Evolutionary conservation across 2,888 invertebrate genomes (phyloP).

Genomic region (Tyria jacobaeae): DNA sequence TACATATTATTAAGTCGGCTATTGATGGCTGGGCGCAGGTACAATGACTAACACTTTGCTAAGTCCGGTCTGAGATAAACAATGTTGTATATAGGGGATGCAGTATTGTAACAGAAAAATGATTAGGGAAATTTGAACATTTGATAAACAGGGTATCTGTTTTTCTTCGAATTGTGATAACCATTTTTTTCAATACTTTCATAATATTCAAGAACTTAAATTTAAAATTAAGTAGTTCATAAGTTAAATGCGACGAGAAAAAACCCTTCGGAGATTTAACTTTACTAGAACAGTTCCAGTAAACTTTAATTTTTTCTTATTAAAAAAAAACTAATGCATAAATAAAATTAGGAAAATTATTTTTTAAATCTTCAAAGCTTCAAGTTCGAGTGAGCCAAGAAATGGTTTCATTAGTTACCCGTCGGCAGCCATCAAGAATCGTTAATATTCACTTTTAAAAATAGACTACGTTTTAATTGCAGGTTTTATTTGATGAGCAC

Average conservation of each 20-base stretch:
- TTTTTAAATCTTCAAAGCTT: no score
- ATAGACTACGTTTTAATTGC: slow-evolving; percentile 48
- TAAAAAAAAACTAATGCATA: neutral
- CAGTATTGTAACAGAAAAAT: slow-evolving; percentile 29
- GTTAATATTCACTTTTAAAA: slow-evolving; percentile 28
- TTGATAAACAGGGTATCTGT: slow-evolving; percentile 41
- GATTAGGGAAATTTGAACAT: slow-evolving; percentile 19
- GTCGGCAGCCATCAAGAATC: slow-evolving; percentile 50
- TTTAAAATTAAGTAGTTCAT: neutral
- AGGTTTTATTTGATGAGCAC: slow-evolving; percentile 64
- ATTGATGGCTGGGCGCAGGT: slow-evolving; percentile 56
- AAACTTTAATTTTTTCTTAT: neutral
- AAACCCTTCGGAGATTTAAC: neutral
- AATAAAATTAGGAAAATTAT: neutral
- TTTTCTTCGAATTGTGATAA: slow-evolving; percentile 10
- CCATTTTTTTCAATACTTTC: neutral
- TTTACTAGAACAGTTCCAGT: neutral
- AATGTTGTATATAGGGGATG: slow-evolving; percentile 28
- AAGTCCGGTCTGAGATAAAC: slow-evolving; percentile 46
- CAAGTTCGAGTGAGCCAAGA: neutral
- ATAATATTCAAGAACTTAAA: neutral
- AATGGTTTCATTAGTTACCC: slow-evolving; percentile 18
- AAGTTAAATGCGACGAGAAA: neutral
- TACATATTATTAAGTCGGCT: slow-evolving; percentile 65
- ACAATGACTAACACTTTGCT: slow-evolving; percentile 45